Percentiles rank a stretch among this genome's conserved stretches.
These are phyloP conservation scores for Apteryx mantelli DNA, from an alignment of 2,113 vertebrate species.

Conservation along the genomic window DNA sequence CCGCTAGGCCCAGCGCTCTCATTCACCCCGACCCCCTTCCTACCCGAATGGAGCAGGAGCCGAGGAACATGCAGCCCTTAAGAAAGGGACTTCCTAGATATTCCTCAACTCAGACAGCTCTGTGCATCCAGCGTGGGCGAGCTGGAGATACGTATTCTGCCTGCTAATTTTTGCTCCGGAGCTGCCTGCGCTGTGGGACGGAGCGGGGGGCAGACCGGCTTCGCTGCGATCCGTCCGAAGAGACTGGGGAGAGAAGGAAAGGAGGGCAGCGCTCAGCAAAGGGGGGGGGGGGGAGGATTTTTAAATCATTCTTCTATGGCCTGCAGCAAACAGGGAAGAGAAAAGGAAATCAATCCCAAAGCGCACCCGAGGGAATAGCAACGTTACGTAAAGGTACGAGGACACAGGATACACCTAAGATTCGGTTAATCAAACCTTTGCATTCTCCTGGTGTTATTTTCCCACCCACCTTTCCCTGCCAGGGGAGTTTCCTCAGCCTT, in stretches of 20 bases:
- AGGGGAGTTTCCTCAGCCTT: too few relatives aligned
- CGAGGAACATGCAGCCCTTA: neutral
- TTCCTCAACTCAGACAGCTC: accelerated
- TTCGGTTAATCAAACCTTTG: neutral
- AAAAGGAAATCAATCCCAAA: neutral
- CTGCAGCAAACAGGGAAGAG: neutral
- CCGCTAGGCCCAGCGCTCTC: neutral
- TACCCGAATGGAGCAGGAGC: accelerated
- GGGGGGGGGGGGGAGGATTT: neutral
- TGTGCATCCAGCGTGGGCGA: accelerated
- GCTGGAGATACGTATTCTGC: accelerated
- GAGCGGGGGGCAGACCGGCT: neutral
- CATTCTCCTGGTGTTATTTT: too few relatives aligned
- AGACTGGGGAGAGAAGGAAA: accelerated
- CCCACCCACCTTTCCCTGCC: neutral
- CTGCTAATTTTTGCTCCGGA: neutral
- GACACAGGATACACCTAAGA: neutral
- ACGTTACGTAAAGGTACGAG: neutral
- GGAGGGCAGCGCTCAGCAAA: too few relatives aligned
- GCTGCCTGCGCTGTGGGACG: neutral
- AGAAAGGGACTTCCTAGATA: accelerated
- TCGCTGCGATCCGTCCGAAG: accelerated
- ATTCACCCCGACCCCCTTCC: accelerated
- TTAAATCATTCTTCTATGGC: neutral
- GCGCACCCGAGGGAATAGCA: too few relatives aligned